Evolutionary conservation across 2,888 invertebrate genomes (phyloP), one percentile per base, ranked within the genome.

Genomic region (Brachyopa scutellaris): DNA sequence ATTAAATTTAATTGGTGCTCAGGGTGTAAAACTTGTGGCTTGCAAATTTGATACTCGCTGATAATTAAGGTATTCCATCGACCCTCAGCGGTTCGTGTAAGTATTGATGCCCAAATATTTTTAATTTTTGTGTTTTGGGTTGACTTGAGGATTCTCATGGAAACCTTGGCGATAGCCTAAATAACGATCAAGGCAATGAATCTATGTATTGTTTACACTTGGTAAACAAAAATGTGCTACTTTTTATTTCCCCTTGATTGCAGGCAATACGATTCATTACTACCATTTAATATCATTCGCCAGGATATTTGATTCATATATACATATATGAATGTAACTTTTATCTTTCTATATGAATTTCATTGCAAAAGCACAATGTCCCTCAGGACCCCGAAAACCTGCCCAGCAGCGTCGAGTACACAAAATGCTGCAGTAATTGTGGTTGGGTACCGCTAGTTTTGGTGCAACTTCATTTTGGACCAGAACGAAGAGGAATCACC

Each of bases 1-100:
- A 67, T 79, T 61, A 73, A 79, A 62, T 67, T 73, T 73, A 79
- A 73, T 79, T 79, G 66, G 26, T 55, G 61, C 53, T 67, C 8
- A 40, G 47, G 38, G 61, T 61, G 36, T 33, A 19, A 40, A 66
- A 42, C 29, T 64, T 45, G 17, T 36, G 42, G 51, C 42, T 21
- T 51, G 23, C 13, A 15, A 38, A 42, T 9, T 40, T 57, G 8
- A 4, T 33, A 21, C 29, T 23, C 11, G 19, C 17, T 13, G 9
- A 23, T 29, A 33, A 51, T 40, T 31, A 31, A 61, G 31, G 19
- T 11, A 5, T 15, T 57, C 9, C 29, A 40, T 31, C 9, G 23
- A 21, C 45, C 33, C 45, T 33, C 13, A 15, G 36, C n/a, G 33
- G 31, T 36, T 23, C 2, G 23, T 21, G n/a, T 61, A 1, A 61